A percentile compares a stretch with the other conserved stretches of the same genome.
Conservation (phyloP, 2,113 vertebrate genomes). For the Canis aureus region DNA sequence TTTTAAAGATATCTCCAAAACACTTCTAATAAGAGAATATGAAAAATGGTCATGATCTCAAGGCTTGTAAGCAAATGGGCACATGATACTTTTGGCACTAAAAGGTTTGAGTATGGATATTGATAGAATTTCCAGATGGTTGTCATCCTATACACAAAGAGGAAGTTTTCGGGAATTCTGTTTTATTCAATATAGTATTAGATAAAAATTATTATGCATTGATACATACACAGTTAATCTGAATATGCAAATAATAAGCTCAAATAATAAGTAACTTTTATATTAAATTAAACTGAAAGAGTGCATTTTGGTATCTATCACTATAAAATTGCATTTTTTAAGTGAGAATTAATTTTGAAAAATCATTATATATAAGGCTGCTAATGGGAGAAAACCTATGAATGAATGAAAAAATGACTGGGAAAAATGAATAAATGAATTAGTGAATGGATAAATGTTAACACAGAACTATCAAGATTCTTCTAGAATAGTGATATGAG, state of each 20-base stretch:
- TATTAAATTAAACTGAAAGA: background rate
- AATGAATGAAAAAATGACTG: background rate
- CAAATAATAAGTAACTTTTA: background rate
- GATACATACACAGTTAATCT: background rate
- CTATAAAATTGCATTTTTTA: background rate
- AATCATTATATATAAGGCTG: background rate
- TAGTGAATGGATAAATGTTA: background rate
- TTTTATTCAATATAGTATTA: background rate
- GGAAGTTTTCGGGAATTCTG: background rate
- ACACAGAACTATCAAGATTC: background rate
- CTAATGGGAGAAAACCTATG: background rate
- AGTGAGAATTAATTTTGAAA: background rate
- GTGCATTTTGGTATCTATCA: background rate
- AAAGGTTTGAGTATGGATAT: background rate
- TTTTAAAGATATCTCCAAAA: background rate
- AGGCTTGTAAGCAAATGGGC: background rate
- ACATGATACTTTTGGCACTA: background rate
- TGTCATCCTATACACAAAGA: background rate
- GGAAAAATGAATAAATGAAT: background rate
- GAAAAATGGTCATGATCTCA: background rate
- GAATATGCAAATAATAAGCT: background rate
- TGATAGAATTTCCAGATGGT: background rate
- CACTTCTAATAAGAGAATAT: background rate
- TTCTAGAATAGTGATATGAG: background rate
- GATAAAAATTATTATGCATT: constrained; percentile 1